Conservation (phyloP, 2,888 invertebrate genomes). For the Cistogaster globosa region DNA sequence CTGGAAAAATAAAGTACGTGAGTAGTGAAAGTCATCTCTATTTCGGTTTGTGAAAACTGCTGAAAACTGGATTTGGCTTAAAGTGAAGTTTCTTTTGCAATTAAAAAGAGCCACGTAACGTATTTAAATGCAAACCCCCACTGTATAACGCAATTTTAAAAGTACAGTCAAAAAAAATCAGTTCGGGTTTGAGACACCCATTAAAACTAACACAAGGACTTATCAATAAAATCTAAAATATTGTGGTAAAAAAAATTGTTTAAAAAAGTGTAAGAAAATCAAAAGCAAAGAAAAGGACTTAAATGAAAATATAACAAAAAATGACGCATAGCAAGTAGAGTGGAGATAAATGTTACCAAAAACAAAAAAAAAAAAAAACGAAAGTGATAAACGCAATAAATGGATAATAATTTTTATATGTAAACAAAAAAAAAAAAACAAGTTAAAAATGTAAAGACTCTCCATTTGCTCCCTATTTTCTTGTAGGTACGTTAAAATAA, state of each 20-base stretch:
- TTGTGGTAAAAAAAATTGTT: conserved; percentile 11
- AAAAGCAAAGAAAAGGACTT: conserved; percentile 15
- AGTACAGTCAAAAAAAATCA: neutral
- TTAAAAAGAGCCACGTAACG: too few species aligned
- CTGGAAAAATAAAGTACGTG: too few species aligned
- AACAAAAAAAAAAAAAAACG: conserved; percentile 46
- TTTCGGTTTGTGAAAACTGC: too few species aligned
- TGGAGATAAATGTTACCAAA: conserved; percentile 51
- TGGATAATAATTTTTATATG: conserved; percentile 20
- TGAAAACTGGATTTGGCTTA: too few species aligned
- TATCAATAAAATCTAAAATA: neutral
- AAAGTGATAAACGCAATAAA: conserved; percentile 68
- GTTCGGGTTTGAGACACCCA: neutral
- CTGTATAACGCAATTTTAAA: conserved; percentile 28
- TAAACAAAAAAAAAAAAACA: neutral
- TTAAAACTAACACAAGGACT: neutral
- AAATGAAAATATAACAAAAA: conserved; percentile 52
- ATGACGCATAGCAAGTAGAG: conserved; percentile 66
- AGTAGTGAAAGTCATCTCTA: too few species aligned
- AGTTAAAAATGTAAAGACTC: neutral
- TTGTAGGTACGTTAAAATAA: neutral
- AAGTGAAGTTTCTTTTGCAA: too few species aligned
- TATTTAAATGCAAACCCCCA: neutral
- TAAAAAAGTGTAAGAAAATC: neutral
- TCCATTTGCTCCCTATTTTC: neutral